Evolutionary conservation across 2,888 invertebrate genomes (phyloP).

Genomic region (Nemapogon koenigi): DNA sequence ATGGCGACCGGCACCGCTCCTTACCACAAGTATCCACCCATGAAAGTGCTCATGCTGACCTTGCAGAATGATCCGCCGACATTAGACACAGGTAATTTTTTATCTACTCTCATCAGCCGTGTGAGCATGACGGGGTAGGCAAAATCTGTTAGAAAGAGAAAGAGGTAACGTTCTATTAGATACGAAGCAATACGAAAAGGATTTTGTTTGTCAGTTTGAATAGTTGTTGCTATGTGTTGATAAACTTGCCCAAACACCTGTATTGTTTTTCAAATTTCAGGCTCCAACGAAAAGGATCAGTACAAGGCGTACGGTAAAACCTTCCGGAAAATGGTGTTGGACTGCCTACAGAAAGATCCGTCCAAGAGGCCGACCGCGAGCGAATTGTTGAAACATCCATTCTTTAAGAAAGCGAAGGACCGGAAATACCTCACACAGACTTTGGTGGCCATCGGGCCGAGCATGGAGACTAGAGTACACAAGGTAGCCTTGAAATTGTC

Average conservation of each 20-base stretch:
- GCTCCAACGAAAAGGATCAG: constrained; percentile 97
- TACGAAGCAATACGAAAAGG: too few species aligned
- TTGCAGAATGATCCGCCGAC: constrained; percentile 99
- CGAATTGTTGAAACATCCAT: constrained; percentile 96
- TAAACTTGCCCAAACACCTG: background rate
- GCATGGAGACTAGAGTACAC: constrained; percentile 90
- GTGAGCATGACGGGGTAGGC: too few species aligned
- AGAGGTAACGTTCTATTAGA: too few species aligned
- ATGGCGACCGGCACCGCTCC: constrained; percentile 99
- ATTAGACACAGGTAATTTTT: constrained; percentile 84
- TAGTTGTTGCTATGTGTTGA: background rate
- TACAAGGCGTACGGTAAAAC: constrained; percentile 98
- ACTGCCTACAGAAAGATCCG: constrained; percentile 97
- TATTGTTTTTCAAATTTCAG: constrained; percentile 27
- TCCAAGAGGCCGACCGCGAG: constrained; percentile 95
- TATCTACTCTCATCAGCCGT: too few species aligned
- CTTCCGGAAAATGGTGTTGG: constrained; percentile 96
- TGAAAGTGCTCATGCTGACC: constrained; percentile 99
- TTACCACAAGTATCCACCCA: constrained; percentile 99
- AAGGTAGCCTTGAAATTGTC: constrained; percentile 71
- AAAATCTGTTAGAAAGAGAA: too few species aligned
- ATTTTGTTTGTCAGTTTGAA: background rate
- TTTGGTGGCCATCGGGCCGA: constrained; percentile 84
- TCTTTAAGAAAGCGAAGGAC: constrained; percentile 98
- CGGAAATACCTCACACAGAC: constrained; percentile 89